These are phyloP conservation scores for Cyclophora punctaria DNA, from an alignment of 2,888 invertebrate genomes.

Conservation along the genomic window DNA sequence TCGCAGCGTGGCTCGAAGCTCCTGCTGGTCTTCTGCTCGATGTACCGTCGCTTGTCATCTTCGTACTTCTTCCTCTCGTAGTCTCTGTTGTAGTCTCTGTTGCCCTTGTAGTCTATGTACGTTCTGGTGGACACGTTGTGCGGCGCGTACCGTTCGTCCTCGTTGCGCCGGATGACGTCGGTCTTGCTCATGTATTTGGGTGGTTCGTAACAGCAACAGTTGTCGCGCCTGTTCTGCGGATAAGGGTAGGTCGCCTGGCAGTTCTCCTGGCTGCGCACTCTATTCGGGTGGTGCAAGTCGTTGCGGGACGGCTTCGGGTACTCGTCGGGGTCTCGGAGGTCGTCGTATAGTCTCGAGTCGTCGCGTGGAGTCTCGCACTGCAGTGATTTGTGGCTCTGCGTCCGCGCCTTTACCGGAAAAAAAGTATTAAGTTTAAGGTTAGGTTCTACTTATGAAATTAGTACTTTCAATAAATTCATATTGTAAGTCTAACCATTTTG, in stretches of 20 bases:
- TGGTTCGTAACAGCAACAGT: slow-evolving; percentile 33
- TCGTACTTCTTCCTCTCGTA: slow-evolving; percentile 40
- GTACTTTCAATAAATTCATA: no score
- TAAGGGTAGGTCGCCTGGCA: slow-evolving; percentile 18
- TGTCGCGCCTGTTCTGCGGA: slow-evolving; percentile 21
- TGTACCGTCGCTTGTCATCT: slow-evolving; percentile 36
- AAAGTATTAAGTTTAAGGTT: no score
- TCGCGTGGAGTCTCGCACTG: slow-evolving; percentile 45
- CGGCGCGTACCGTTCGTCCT: slow-evolving; percentile 31
- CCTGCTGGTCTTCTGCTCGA: slow-evolving; percentile 51
- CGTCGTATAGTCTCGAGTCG: slow-evolving; percentile 24
- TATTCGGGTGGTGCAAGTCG: slow-evolving; percentile 32
- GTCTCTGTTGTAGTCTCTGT: slow-evolving; percentile 34
- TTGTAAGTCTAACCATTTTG: slow-evolving; percentile 2
- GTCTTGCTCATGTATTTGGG: slow-evolving; percentile 39
- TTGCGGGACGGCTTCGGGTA: slow-evolving; percentile 19
- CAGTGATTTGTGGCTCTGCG: slow-evolving; percentile 60
- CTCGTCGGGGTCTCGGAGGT: background rate
- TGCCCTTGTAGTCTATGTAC: slow-evolving; percentile 24
- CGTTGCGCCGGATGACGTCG: slow-evolving; percentile 25
- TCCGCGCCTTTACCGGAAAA: slow-evolving; percentile 5
- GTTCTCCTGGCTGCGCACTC: slow-evolving; percentile 47
- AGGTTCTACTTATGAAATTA: no score
- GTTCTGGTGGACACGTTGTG: slow-evolving; percentile 33
- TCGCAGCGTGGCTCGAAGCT: slow-evolving; percentile 52